Evolutionary conservation across 2,888 invertebrate genomes (phyloP), one percentile per base, ranked within the genome.

Genomic region (Dryocosmus kuriphilus): DNA sequence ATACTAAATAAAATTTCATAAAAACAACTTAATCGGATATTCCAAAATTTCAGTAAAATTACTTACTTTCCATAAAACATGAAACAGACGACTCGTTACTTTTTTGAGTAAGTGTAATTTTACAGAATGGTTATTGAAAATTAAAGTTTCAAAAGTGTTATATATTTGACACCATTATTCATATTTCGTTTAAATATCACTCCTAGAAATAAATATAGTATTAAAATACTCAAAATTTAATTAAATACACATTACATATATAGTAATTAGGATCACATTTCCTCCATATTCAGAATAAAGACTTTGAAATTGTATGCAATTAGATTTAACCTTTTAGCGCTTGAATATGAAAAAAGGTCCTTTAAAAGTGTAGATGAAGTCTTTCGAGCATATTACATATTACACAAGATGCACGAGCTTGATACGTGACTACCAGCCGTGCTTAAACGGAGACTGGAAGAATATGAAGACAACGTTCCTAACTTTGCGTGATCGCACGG

Each of bases 401-500:
- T 14, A 7, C n/a, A 51, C n/a, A 41, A 63, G 5, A 51, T 71
- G 27, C 46, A 71, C 46, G 67, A 51, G 51, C 67, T 71, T 51
- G 27, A 71, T 46, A 46, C 67, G 67, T 71, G 67, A 71, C 30
- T 51, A n/a, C 46, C 51, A 30, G 32, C 30, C 62, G n/a, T 32
- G n/a, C 32, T 62, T 62, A 41, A 67, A 24, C 16, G 41, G 1
- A 41, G 41, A 24, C 41, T 51, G 27, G 41, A 51, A 27, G 67
- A 41, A 71, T 71, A 71, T 71, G 27, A 71, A 71, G 67, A 71
- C 51, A 71, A 30, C 67, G 46, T n/a, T 51, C 3, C 30, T 71
- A 46, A 46, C 67, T 71, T 71, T 51, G 67, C 67, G 67, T 71
- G 67, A 71, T 46, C 30, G 51, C 30, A 24, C 11, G 24, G 30